Evolutionary conservation across 1,140 invertebrate species (phyloP).

Genomic region (Magallana angulata): DNA sequence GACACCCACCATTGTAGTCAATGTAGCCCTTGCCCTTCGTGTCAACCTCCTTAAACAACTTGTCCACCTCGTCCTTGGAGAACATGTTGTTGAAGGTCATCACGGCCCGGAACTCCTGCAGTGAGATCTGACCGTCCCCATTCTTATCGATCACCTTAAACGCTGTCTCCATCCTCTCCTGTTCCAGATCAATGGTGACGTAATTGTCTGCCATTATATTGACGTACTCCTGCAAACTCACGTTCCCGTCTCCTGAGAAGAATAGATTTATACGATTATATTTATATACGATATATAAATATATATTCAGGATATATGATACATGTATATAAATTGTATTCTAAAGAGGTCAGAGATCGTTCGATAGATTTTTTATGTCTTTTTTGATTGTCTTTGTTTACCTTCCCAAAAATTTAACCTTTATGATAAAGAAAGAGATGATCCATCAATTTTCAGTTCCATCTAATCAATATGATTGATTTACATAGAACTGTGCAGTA

Average conservation of each 20-base stretch:
- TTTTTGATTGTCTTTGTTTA: no score
- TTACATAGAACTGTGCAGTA: no score
- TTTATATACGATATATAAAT: no score
- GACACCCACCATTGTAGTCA: slow-evolving; percentile 33
- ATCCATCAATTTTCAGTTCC: no score
- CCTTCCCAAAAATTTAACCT: no score
- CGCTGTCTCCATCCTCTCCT: slow-evolving; percentile 50
- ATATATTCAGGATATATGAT: no score
- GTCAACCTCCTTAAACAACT: slow-evolving; percentile 34
- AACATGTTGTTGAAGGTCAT: slow-evolving; percentile 21
- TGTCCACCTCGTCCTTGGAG: slow-evolving; percentile 1
- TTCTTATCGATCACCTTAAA: slow-evolving; percentile 46
- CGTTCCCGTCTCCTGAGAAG: slow-evolving; percentile 44
- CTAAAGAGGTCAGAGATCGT: no score
- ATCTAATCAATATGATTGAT: no score
- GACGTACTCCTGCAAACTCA: slow-evolving; percentile 50
- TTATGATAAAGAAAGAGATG: no score
- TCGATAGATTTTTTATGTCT: no score
- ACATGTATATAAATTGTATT: no score
- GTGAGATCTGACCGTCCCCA: slow-evolving; percentile 35
- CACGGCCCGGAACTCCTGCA: slow-evolving; percentile 25
- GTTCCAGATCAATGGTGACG: slow-evolving; percentile 47
- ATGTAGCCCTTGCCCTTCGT: slow-evolving; percentile 14
- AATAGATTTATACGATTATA: not conserved
- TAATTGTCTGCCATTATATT: slow-evolving; percentile 50